phyloP scores from a whole-genome alignment of 2,797 vertebrate genomes.

The Adelosebastes latens region DNA sequence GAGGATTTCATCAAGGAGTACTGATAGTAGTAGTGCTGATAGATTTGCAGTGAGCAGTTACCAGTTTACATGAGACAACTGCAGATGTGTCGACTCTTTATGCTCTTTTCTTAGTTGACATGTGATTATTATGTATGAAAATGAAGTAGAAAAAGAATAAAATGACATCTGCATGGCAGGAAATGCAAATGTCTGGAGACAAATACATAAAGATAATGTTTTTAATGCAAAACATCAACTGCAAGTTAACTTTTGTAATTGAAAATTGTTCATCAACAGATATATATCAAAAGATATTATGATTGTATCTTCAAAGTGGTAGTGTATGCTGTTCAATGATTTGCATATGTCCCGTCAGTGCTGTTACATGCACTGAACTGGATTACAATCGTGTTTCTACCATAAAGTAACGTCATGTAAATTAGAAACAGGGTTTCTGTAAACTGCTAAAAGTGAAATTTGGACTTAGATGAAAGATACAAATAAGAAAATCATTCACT shows the following conservation, averaged over 20 bases:
- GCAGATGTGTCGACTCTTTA: not conserved
- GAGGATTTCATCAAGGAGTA: constrained; percentile 8
- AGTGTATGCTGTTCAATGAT: not conserved
- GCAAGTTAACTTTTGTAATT: not conserved
- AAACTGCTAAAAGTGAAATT: not conserved
- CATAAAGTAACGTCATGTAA: not conserved
- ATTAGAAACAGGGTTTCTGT: not conserved
- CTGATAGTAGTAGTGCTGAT: not conserved
- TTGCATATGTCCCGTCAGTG: not conserved
- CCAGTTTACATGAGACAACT: constrained; percentile 10
- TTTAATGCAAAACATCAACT: not conserved
- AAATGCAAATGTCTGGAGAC: not conserved
- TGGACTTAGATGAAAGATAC: too few species aligned
- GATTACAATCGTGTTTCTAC: not conserved
- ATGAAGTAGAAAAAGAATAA: not conserved
- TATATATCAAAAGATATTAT: not conserved
- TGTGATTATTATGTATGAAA: not conserved
- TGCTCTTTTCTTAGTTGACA: not conserved
- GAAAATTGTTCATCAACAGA: not conserved
- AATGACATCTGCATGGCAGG: not conserved
- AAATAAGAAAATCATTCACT: too few species aligned
- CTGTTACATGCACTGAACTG: not conserved
- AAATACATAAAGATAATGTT: not conserved
- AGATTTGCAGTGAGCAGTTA: constrained; percentile 1
- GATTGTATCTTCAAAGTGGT: not conserved